Percentiles rank a stretch among this genome's conserved stretches.
phyloP scores from a whole-genome alignment of 1,140 invertebrate species.

The Drosophila willistoni region DNA sequence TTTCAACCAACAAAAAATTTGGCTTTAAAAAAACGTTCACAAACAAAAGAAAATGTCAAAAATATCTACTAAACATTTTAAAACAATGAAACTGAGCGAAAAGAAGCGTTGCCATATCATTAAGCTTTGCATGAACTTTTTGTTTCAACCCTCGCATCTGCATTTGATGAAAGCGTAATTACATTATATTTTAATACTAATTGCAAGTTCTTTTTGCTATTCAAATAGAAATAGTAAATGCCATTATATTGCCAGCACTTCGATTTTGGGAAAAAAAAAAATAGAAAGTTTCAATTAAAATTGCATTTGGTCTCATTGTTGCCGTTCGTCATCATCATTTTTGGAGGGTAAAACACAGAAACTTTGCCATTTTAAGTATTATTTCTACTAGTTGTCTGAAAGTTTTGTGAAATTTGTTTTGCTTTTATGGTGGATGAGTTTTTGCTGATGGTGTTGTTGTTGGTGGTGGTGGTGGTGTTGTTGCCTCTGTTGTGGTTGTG shows the following conservation, averaged over 20 bases:
- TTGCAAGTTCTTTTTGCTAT: constrained; percentile 29
- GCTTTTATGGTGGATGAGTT: constrained; percentile 6
- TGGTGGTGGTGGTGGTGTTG: background rate
- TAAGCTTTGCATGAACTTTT: background rate
- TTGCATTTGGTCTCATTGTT: constrained; percentile 29
- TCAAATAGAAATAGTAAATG: no score
- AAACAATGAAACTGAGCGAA: no score
- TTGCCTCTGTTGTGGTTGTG: background rate
- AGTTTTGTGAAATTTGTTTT: constrained; percentile 53
- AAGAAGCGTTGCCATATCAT: no score
- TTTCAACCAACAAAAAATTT: no score
- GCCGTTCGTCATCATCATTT: background rate
- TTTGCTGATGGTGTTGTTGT: background rate
- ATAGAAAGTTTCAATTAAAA: constrained; percentile 61
- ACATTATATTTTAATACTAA: constrained; percentile 58
- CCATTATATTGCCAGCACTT: constrained; percentile 25
- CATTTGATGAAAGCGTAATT: constrained; percentile 54
- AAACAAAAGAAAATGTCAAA: no score
- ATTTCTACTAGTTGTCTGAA: constrained; percentile 36
- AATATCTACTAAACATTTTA: no score
- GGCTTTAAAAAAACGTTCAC: no score
- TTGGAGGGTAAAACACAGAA: constrained; percentile 19
- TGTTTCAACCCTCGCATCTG: background rate
- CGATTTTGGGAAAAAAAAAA: constrained; percentile 22
- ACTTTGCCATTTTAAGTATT: constrained; percentile 39